Evolutionary conservation across 2,797 vertebrate species (phyloP).

Genomic region (Amniataba percoides): DNA sequence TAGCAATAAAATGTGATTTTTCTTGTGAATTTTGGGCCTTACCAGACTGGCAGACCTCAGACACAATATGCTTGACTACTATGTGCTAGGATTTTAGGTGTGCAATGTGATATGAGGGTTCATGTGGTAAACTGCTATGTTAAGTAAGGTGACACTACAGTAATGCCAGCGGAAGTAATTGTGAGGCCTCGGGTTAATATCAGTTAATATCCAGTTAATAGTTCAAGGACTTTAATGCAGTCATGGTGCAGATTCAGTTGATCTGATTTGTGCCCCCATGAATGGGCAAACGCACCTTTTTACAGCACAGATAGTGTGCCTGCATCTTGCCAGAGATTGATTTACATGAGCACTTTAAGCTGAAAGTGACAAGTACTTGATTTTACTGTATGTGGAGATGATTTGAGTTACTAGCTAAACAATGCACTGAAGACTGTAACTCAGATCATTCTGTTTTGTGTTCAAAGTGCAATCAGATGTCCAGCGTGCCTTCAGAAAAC

Average conservation of each 20-base stretch:
- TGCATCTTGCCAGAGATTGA: neutral
- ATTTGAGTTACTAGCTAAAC: slow-evolving; percentile 5
- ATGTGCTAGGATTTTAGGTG: slow-evolving; percentile 9
- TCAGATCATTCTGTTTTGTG: neutral
- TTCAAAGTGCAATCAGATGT: slow-evolving; percentile 15
- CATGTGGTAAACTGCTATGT: slow-evolving; percentile 5
- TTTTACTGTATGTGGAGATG: slow-evolving; percentile 2
- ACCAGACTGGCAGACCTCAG: slow-evolving; percentile 17
- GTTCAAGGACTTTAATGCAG: neutral
- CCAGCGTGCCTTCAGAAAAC: neutral
- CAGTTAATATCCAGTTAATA: neutral
- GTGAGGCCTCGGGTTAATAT: slow-evolving; percentile 30
- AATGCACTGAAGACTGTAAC: slow-evolving; percentile 40
- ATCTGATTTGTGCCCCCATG: neutral
- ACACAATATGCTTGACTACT: slow-evolving; percentile 20
- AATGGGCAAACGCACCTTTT: slow-evolving; percentile 28
- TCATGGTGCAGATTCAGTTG: slow-evolving; percentile 24
- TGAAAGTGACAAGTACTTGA: slow-evolving; percentile 33
- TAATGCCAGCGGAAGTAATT: slow-evolving; percentile 10
- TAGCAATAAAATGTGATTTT: neutral
- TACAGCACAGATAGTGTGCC: neutral
- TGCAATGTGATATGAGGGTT: slow-evolving; percentile 18
- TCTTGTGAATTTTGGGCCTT: slow-evolving; percentile 1
- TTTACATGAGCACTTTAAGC: slow-evolving; percentile 68
- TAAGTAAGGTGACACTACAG: neutral